A percentile compares a stretch with the other conserved stretches of the same genome.
phyloP scores from a whole-genome alignment of 1,140 invertebrate genomes.

The Augochlora pura region DNA sequence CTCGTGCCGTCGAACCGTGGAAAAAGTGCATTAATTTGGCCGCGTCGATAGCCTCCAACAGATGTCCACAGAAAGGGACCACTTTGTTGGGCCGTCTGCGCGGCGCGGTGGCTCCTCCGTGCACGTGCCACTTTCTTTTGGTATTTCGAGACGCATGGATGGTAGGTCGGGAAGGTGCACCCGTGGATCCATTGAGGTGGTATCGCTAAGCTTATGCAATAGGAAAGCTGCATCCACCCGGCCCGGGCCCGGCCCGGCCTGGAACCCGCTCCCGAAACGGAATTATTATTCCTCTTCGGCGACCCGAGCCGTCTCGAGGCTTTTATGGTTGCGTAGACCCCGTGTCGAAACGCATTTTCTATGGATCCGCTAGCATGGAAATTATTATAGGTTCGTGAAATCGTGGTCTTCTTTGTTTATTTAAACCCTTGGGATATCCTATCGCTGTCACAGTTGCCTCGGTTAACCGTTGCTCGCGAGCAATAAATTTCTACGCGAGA shows the following conservation, averaged over 20 bases:
- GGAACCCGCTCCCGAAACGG: too few species aligned
- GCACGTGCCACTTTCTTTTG: constrained; percentile 32
- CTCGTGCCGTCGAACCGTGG: constrained; percentile 15
- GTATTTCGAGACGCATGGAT: neutral
- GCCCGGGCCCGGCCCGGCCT: neutral
- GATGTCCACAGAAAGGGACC: constrained; percentile 39
- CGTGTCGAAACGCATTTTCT: too few species aligned
- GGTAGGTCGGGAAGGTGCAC: neutral
- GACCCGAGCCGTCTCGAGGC: too few species aligned
- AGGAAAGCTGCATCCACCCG: neutral
- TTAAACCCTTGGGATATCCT: too few species aligned
- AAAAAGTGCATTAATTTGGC: constrained; percentile 58
- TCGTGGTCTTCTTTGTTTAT: too few species aligned
- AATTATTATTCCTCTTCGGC: too few species aligned
- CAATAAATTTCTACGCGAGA: too few species aligned
- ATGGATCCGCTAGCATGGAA: too few species aligned
- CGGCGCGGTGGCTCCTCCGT: neutral
- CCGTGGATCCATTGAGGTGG: neutral
- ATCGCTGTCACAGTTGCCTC: too few species aligned
- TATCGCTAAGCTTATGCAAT: constrained; percentile 15
- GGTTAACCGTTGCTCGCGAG: too few species aligned
- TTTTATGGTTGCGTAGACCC: too few species aligned
- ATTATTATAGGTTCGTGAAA: too few species aligned
- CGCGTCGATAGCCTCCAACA: constrained; percentile 28
- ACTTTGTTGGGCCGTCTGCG: constrained; percentile 4